A percentile compares a stretch with the other conserved stretches of the same genome.
These are phyloP conservation scores for Gymnoscelis rufifasciata DNA, from an alignment of 2,888 invertebrate species.

Conservation along the genomic window DNA sequence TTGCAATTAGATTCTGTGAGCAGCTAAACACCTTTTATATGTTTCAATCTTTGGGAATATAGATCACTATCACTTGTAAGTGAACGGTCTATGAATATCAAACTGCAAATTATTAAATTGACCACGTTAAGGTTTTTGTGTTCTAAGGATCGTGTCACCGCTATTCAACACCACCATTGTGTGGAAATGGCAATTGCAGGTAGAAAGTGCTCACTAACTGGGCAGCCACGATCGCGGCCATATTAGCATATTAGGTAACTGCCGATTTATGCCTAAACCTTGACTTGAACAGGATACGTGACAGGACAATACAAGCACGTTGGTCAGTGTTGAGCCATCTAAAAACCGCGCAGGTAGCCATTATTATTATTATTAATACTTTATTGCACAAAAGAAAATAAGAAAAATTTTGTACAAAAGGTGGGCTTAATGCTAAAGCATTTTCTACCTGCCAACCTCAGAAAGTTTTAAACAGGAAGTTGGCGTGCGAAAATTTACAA, in stretches of 20 bases:
- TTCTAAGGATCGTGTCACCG: slow-evolving; percentile 29
- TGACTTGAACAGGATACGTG: slow-evolving; percentile 26
- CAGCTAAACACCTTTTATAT: too few species aligned
- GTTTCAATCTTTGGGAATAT: too few species aligned
- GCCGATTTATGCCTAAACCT: slow-evolving; percentile 32
- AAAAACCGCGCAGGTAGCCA: not conserved
- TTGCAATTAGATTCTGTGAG: too few species aligned
- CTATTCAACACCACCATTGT: slow-evolving; percentile 57
- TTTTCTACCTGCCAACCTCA: too few species aligned
- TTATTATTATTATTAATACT: too few species aligned
- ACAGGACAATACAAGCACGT: slow-evolving; percentile 9
- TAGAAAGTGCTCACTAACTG: slow-evolving; percentile 66
- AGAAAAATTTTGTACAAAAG: too few species aligned
- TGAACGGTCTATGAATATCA: too few species aligned
- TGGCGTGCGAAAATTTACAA: too few species aligned
- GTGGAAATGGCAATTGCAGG: slow-evolving; percentile 54
- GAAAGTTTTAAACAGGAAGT: too few species aligned
- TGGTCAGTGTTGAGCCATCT: not conserved
- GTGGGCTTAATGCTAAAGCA: too few species aligned
- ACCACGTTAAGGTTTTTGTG: slow-evolving; percentile 16
- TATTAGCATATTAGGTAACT: slow-evolving; percentile 65
- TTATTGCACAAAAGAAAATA: too few species aligned
- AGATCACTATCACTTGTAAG: too few species aligned
- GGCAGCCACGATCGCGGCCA: slow-evolving; percentile 55
- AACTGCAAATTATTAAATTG: not conserved